Evolutionary conservation across 2,797 vertebrate species (phyloP).

Genomic region (Carapus acus): DNA sequence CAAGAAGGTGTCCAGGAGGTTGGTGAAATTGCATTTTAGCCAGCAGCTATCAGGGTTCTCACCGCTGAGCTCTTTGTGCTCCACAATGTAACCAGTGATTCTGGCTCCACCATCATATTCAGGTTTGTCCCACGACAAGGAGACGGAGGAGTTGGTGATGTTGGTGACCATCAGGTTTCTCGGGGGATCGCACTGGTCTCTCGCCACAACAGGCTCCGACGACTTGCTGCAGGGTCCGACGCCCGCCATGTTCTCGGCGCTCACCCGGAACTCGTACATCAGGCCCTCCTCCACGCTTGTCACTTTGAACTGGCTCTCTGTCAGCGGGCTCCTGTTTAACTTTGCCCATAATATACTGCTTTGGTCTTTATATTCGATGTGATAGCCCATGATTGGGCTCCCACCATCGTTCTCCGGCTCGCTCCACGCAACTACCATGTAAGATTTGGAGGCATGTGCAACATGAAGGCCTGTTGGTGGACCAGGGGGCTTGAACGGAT

Average conservation of each 20-base stretch:
- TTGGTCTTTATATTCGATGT: constrained; percentile 92
- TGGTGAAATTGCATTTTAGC: constrained; percentile 97
- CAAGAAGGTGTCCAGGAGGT: constrained; percentile 87
- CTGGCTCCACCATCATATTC: constrained; percentile 94
- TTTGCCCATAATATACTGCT: constrained; percentile 96
- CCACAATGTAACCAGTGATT: constrained; percentile 93
- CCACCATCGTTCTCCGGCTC: constrained; percentile 88
- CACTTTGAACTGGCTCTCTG: constrained; percentile 87
- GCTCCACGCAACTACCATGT: constrained; percentile 85
- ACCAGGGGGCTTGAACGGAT: constrained; percentile 89
- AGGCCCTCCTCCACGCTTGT: constrained; percentile 89
- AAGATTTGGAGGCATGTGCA: constrained; percentile 82
- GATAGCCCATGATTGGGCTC: constrained; percentile 83
- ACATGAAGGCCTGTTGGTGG: constrained; percentile 80
- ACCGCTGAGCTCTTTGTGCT: constrained; percentile 87
- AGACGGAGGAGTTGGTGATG: constrained; percentile 90
- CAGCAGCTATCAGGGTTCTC: constrained; percentile 89
- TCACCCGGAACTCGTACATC: constrained; percentile 87
- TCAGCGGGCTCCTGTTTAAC: constrained; percentile 81
- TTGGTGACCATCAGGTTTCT: constrained; percentile 87
- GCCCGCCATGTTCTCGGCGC: constrained; percentile 91
- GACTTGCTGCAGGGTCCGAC: constrained; percentile 86
- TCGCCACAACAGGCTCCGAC: constrained; percentile 85
- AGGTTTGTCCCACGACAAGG: constrained; percentile 91
- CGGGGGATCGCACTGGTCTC: constrained; percentile 95